Percentiles rank a stretch among this genome's conserved stretches.
Conservation (phyloP, 1,140 invertebrate species). For the Atta cephalotes region DNA sequence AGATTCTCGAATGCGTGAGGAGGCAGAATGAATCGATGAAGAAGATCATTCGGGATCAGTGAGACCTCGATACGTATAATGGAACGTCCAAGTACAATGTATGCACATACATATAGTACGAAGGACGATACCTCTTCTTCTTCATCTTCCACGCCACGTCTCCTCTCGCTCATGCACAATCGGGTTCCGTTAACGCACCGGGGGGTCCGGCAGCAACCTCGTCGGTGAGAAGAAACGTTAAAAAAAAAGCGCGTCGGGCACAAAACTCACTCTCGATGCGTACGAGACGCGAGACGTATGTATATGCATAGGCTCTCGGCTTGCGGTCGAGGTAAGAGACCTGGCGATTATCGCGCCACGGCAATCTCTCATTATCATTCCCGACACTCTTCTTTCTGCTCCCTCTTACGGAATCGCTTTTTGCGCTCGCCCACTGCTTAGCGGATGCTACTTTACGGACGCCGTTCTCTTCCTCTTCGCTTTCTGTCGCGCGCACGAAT, state of each 20-base stretch:
- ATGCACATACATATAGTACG: conserved; percentile 1
- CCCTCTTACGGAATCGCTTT: conserved; percentile 67
- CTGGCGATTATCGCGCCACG: conserved; percentile 75
- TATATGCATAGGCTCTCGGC: conserved; percentile 54
- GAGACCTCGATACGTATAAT: conserved; percentile 65
- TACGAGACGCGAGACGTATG: conserved; percentile 48
- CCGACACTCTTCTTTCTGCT: conserved; percentile 71
- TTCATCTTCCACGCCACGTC: conserved; percentile 43
- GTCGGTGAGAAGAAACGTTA: conserved; percentile 72
- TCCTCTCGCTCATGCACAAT: conserved; percentile 68
- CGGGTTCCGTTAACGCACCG: conserved; percentile 77
- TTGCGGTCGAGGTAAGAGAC: conserved; percentile 63
- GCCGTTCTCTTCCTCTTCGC: conserved; percentile 22
- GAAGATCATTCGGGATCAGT: conserved; percentile 19
- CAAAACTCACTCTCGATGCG: conserved; percentile 53
- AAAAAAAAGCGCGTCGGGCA: conserved; percentile 66
- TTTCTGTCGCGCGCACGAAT: conserved; percentile 33
- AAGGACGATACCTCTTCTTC: conserved; percentile 43
- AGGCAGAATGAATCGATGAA: conserved; percentile 37
- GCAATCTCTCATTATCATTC: conserved; percentile 81
- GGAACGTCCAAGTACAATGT: conserved; percentile 42
- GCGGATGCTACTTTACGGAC: conserved; percentile 42
- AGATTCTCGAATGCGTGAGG: conserved; percentile 1
- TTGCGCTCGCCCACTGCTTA: conserved; percentile 18
- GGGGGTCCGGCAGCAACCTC: conserved; percentile 73